Evolutionary conservation across 2,113 vertebrate species (phyloP), one percentile per base, ranked within the genome.

Genomic region (Pipra filicauda): DNA sequence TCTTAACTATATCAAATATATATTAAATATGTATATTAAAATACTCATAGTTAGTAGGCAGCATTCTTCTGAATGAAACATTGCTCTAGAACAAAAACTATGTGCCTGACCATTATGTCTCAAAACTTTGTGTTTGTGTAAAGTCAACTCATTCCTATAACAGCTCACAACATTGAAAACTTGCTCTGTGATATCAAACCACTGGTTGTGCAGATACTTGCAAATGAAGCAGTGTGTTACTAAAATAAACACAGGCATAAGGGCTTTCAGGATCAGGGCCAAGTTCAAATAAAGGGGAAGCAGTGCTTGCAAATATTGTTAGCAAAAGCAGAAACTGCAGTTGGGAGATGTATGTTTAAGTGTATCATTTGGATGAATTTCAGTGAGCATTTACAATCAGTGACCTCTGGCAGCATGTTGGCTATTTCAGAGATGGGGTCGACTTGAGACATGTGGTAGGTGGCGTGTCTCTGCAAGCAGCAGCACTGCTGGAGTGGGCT

Each of bases 241-340:
- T 93, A 92, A 97, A 95, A 95, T 94, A 96, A 96, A 94, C 88
- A 75, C 10, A 30, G 65, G 49, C 88, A 80, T 31, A 80, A 95
- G 57, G 72, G 61, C 73, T 90, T 82, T 88, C 73, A 89, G 95
- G 93, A 96, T 59, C 26, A 20, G 61, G 85, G 86, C 96, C 91
- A 93, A 95, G 62, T 86, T 94, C 2, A 18, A 69, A 75, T 86
- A 64, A 72, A 94, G 88, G 84, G 70, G 58, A 78, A 74, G 65
- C 52, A 15, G 31, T 3, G 12, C 72, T 84, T 62, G 73, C 65
- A 84, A 54, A 72, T 64, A 24, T 6, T 51, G 64, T 70, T 52
- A 8, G 67, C 61, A 5, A 0, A 58, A 57, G 83, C 73, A 81
- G 52, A 62, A 78, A 3, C n/a, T 92, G 41, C 49, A 78, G 4